These are phyloP conservation scores for Chelidonichthys spinosus DNA, from an alignment of 2,797 vertebrate genomes.

Conservation along the genomic window DNA sequence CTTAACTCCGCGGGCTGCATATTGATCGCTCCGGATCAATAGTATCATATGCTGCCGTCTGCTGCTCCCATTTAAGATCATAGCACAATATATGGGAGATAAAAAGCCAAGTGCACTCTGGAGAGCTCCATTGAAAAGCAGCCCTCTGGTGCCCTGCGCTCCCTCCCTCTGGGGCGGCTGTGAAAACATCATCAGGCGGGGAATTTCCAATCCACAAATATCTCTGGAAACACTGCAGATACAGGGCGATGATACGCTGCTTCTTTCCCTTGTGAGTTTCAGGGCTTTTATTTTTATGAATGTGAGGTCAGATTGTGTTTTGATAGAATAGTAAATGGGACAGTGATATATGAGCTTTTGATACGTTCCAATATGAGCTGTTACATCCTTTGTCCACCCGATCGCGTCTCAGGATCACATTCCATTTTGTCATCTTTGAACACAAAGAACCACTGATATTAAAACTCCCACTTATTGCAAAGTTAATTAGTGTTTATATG, in stretches of 20 bases:
- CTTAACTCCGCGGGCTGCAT: conserved; percentile 38
- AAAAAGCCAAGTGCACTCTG: conserved; percentile 51
- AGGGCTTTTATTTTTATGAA: conserved; percentile 30
- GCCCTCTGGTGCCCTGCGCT: conserved; percentile 39
- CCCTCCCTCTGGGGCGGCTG: conserved; percentile 29
- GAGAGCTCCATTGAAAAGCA: conserved; percentile 54
- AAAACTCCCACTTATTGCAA: not conserved
- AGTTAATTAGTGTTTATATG: not conserved
- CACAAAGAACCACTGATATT: not conserved
- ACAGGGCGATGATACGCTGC: conserved; percentile 1
- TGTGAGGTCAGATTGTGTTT: conserved; percentile 36
- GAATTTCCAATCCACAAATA: conserved; percentile 37
- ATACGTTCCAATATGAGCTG: conserved; percentile 15
- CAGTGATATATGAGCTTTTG: conserved; percentile 40
- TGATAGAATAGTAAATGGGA: conserved; percentile 33
- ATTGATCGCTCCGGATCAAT: conserved; percentile 66
- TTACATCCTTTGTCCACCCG: not conserved
- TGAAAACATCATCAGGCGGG: conserved; percentile 53
- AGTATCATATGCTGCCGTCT: conserved; percentile 54
- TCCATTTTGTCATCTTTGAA: not conserved
- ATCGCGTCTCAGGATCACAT: not conserved
- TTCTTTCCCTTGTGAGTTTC: conserved; percentile 22
- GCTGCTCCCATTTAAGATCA: conserved; percentile 45
- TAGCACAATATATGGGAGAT: conserved; percentile 55
- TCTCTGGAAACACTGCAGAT: conserved; percentile 42